A percentile compares a stretch with the other conserved stretches of the same genome.
Evolutionary conservation across 1,140 invertebrate genomes (phyloP).

Genomic region (Steinernema khuongi): DNA sequence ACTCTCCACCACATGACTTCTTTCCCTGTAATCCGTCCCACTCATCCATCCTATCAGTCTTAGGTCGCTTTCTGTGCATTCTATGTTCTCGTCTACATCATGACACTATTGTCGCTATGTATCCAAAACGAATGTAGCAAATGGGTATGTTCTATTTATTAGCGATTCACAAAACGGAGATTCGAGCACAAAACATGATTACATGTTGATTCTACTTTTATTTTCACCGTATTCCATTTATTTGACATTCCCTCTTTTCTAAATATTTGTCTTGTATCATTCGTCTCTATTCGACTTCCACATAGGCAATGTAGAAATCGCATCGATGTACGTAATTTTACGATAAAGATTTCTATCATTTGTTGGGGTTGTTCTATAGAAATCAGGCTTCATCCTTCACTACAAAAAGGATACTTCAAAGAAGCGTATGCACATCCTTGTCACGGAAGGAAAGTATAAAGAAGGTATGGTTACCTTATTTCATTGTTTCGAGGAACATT

Average conservation of each 20-base stretch:
- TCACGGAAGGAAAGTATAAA: too few species aligned
- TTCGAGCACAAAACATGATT: conserved; percentile 6
- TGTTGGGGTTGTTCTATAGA: too few species aligned
- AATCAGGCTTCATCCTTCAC: too few species aligned
- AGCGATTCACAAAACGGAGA: background rate
- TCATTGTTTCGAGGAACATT: too few species aligned
- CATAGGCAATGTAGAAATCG: background rate
- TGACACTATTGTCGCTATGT: background rate
- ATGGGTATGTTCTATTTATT: conserved; percentile 11
- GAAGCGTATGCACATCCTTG: too few species aligned
- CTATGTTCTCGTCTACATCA: background rate
- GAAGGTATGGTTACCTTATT: too few species aligned
- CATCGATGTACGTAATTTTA: too few species aligned
- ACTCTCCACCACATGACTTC: background rate
- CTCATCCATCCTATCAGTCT: background rate
- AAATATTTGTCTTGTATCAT: background rate
- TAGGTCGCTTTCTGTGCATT: background rate
- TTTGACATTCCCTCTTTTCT: background rate
- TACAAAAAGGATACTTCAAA: too few species aligned
- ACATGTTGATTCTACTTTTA: too few species aligned
- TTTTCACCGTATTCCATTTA: background rate
- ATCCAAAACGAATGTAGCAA: background rate
- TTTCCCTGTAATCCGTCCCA: background rate
- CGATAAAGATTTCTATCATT: too few species aligned
- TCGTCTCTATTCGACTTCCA: background rate